Base-by-base conservation (phyloP, 2,888 invertebrate species). In the Platycnemis pennipes region DNA sequence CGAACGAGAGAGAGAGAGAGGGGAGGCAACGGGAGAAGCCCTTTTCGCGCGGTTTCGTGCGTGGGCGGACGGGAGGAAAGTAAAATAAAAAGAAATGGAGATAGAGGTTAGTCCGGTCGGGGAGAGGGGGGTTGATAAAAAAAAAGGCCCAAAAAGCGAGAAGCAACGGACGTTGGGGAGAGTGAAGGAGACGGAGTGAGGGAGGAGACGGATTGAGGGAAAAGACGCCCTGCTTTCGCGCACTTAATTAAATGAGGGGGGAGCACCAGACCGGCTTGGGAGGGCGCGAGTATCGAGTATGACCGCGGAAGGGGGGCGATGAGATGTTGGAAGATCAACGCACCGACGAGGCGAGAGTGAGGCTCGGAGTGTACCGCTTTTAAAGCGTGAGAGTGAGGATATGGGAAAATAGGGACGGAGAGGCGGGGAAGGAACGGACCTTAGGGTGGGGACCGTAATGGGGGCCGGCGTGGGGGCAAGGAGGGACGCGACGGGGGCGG, bases 1-100 rank as follows among this genome's bases (percentile, higher is more conserved):
- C 42, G 86, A 44, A 37, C n/a, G 86, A 26, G 63, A 4, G 69
- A 69, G 31, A 2, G 56, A 56, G 87, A 16, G 87, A 45, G 45
- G 22, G 89, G 56, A 44, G 49, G 19, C 2, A 44, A 42, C n/a
- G 89, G 89, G n/a, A 37, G 94, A 94, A 94, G 85, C 86, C 85
- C 86, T 94, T 63, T 31, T 31, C 63, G 94, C 37, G 91, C 63
- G 89, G 77, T 56, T 56, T 56, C 26, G 37, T 89, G 89, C 89
- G 89, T 89, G 89, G 89, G 89, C 56, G 89, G 89, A 11, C 49
- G 26, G 63, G 69, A 44, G 44, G 63, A 63, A 91, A 63, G 63
- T 44, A 91, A 91, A 91, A 63, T 91, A 56, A 91, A 77, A 77
- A 37, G 16, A 77, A 77, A 69, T 42, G 56, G 89, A 31, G 56